Conservation (phyloP, 2,113 vertebrate genomes). For the Psettodes erumei region DNA sequence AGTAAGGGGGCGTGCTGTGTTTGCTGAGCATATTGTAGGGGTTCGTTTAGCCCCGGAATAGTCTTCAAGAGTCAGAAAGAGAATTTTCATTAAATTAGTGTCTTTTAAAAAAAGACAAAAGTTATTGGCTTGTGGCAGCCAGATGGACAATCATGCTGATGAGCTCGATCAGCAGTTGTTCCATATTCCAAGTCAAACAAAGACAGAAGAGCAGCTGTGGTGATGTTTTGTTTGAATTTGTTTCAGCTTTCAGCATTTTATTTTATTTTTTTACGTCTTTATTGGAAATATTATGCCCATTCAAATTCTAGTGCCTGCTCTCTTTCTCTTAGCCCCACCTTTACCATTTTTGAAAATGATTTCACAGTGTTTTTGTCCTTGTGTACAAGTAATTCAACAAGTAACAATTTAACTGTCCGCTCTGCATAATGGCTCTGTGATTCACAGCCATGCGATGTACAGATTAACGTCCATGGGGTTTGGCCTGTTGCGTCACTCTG, state of each 20-base stretch:
- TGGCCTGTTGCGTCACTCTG: not conserved
- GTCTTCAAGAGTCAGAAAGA: not conserved
- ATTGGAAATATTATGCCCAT: too few relatives aligned
- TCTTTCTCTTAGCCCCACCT: not conserved
- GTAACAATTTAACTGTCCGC: not conserved
- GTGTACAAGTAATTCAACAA: too few relatives aligned
- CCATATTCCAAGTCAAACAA: conserved; percentile 6
- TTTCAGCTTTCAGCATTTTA: not conserved
- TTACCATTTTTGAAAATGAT: too few relatives aligned
- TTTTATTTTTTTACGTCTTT: not conserved
- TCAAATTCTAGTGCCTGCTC: not conserved
- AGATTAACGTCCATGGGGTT: not conserved
- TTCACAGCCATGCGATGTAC: not conserved
- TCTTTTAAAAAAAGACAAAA: not conserved
- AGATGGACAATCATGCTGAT: conserved; percentile 21
- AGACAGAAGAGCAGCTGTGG: not conserved
- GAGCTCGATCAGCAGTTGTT: conserved; percentile 5
- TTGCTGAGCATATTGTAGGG: not conserved
- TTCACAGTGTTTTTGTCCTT: too few relatives aligned
- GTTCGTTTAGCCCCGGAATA: not conserved
- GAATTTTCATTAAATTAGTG: not conserved
- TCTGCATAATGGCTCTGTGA: not conserved
- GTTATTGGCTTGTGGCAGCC: not conserved
- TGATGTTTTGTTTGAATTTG: not conserved
- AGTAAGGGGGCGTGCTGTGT: conserved; percentile 81